Percentiles rank a stretch among this genome's conserved stretches.
Evolutionary conservation across 2,888 invertebrate genomes (phyloP).

Genomic region (Galeopsomyia nigrocyanea): DNA sequence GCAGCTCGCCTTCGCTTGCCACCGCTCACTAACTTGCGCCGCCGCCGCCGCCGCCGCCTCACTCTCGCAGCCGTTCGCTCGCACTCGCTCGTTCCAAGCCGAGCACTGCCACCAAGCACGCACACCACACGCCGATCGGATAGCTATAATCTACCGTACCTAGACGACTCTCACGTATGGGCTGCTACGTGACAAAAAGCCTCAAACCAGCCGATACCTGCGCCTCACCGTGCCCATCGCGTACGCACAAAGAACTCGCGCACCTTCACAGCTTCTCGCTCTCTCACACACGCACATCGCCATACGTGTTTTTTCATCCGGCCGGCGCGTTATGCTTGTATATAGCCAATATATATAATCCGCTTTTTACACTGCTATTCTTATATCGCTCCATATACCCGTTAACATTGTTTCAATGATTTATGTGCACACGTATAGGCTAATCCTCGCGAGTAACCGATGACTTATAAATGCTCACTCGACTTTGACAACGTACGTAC

Average conservation of each 20-base stretch:
- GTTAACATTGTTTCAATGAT: too few relatives aligned
- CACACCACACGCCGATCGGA: constrained; percentile 53
- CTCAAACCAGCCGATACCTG: constrained; percentile 54
- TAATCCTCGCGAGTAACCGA: too few relatives aligned
- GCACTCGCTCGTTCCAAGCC: constrained; percentile 17
- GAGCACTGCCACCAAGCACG: constrained; percentile 45
- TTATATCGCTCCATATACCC: too few relatives aligned
- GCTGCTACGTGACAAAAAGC: constrained; percentile 59
- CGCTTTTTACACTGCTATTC: too few relatives aligned
- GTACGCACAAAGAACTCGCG: constrained; percentile 17
- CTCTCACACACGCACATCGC: background rate
- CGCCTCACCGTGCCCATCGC: constrained; percentile 16
- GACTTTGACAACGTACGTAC: too few relatives aligned
- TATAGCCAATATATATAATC: too few relatives aligned
- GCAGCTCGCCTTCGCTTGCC: background rate
- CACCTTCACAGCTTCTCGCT: background rate
- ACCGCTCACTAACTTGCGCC: too few relatives aligned
- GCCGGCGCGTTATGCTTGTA: too few relatives aligned
- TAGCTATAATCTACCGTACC: constrained; percentile 52
- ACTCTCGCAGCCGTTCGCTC: constrained; percentile 49
- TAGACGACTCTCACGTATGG: constrained; percentile 54
- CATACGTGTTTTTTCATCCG: too few relatives aligned
- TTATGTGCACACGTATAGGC: too few relatives aligned
- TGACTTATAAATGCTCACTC: too few relatives aligned
- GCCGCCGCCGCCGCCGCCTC: background rate